Conservation (phyloP, 2,888 invertebrate genomes). For the Plebejus melissa region DNA sequence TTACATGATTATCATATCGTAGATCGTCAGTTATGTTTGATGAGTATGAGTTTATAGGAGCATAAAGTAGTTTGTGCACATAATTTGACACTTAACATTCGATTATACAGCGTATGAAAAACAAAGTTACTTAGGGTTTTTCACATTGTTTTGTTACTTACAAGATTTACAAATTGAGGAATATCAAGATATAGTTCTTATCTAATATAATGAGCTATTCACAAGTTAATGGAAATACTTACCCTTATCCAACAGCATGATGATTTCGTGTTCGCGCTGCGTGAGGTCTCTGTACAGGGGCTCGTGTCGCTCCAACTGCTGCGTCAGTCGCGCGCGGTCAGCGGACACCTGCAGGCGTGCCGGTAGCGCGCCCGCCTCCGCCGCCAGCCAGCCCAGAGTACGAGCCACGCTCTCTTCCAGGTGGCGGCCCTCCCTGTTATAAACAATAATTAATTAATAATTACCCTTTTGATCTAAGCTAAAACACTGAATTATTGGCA, state of each 20-base stretch:
- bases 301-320: conserved; percentile 93
- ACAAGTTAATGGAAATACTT: conserved; percentile 2
- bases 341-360: conserved; percentile 92
- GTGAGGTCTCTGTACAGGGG: conserved; percentile 93
- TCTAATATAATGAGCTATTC: no score
- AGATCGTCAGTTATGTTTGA: neutral
- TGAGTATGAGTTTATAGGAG: no score
- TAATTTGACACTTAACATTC: no score
- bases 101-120: no score
- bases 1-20: neutral
- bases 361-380: conserved; percentile 86
- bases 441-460: neutral
- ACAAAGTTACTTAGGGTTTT: no score
- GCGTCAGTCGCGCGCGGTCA: conserved; percentile 87
- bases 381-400: conserved; percentile 93
- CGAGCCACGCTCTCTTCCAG: conserved; percentile 93
- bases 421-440: conserved; percentile 88
- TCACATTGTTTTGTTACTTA: no score
- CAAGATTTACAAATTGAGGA: neutral
- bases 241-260: conserved; percentile 95
- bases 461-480: neutral
- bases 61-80: no score
- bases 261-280: conserved; percentile 94
- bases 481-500: no score
- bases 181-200: neutral